Percentiles rank a stretch among this genome's conserved stretches.
These are phyloP conservation scores for Solea solea DNA, from an alignment of 2,113 vertebrate species.

Conservation along the genomic window DNA sequence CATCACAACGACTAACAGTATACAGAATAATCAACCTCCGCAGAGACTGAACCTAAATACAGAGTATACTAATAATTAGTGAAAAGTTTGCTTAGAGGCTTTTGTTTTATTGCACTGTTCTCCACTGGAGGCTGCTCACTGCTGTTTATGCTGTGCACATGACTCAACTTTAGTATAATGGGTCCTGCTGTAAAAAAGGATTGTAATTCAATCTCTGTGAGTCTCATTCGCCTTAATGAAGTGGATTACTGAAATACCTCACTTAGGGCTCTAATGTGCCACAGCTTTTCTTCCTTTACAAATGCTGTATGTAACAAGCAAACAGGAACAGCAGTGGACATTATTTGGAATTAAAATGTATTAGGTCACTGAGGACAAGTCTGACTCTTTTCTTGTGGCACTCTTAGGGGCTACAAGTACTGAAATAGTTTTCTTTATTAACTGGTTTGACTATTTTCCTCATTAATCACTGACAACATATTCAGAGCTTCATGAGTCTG, in stretches of 20 bases:
- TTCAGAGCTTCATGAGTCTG: too few relatives aligned
- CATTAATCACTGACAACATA: neutral
- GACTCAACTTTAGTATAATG: slow-evolving; percentile 63
- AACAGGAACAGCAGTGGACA: neutral
- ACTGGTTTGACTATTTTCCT: neutral
- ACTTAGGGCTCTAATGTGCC: slow-evolving; percentile 24
- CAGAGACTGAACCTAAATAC: neutral
- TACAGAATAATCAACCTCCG: too few relatives aligned
- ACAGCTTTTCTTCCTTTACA: slow-evolving; percentile 10
- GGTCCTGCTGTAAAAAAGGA: slow-evolving; percentile 44
- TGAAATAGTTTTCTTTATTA: neutral
- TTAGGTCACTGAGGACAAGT: neutral
- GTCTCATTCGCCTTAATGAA: slow-evolving; percentile 42
- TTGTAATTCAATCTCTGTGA: slow-evolving; percentile 58
- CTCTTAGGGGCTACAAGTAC: neutral
- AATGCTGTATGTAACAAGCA: slow-evolving; percentile 1
- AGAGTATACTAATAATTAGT: slow-evolving; percentile 6
- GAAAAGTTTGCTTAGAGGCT: slow-evolving; percentile 21
- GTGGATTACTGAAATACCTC: slow-evolving; percentile 55
- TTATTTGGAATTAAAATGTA: neutral
- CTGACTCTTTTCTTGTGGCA: neutral
- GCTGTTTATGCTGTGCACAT: slow-evolving; percentile 61
- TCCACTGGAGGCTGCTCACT: slow-evolving; percentile 19
- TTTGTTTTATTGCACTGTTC: slow-evolving; percentile 16
- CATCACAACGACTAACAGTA: neutral